Evolutionary conservation across 2,797 vertebrate species (phyloP), one percentile per base, ranked within the genome.

Genomic region (Aplochiton taeniatus): DNA sequence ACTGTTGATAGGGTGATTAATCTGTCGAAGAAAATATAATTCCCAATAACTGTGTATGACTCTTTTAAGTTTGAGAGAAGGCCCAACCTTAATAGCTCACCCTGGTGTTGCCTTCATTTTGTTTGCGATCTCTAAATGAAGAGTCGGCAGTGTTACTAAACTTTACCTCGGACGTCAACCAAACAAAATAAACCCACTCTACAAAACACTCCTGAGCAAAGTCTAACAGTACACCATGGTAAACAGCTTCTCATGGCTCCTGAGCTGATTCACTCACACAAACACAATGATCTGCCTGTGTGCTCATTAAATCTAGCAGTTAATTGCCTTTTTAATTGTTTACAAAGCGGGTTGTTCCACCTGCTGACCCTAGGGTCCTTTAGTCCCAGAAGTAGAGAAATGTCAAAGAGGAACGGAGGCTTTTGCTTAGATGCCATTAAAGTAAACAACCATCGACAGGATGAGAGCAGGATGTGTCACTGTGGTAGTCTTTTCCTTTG

Each of bases 171-270:
- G 16, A 19, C 11, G 1, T 41, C 9, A 47, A 56, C 66, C 63
- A 66, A 61, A 69, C 18, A 13, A 8, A 50, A 62, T 20, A 66
- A 12, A 9, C 48, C 43, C 41, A 52, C 14, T 63, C 9, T 63
- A 10, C 8, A 53, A 13, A 63, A 44, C 50, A 53, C 48, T 6
- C 6, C 12, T 11, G 19, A 20, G 16, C 14, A 42, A 42, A 43
- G 14, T 9, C 50, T 51, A 9, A n/a, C 16, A 59, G 44, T 31
- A 31, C 31, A 31, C 31, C 31, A 6, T 31, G 6, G 31, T 31
- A 6, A 31, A 31, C 31, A 31, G 31, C 2, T 31, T 31, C 3
- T 6, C 31, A 31, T 6, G 31, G 31, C 31, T 31, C 6, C 31
- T 31, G 31, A 31, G 6, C 31, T 31, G 31, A 31, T 31, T 31